Evolutionary conservation across 1,140 invertebrate species (phyloP).

Genomic region (Ooceraea biroi): DNA sequence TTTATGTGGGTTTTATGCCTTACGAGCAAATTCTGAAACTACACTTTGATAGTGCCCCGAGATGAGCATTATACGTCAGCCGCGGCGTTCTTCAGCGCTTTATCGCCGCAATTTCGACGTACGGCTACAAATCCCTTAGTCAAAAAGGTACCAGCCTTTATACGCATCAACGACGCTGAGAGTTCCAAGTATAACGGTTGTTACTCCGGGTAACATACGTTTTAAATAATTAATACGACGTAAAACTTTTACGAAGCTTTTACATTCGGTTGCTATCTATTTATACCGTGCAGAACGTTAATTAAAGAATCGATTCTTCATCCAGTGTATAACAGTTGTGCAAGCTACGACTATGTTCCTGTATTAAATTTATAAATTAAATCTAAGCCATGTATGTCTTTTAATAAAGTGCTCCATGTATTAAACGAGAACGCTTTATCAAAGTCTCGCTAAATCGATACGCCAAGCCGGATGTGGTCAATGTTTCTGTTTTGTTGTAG

Average conservation of each 20-base stretch:
- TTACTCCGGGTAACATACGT: not conserved
- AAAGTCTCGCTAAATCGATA: constrained; percentile 5
- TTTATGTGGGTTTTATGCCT: constrained; percentile 82
- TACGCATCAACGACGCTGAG: not conserved
- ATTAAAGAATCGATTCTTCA: constrained; percentile 3
- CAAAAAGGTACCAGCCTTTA: constrained; percentile 31
- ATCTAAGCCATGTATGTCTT: not conserved
- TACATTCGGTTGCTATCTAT: not conserved
- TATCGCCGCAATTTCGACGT: constrained; percentile 72
- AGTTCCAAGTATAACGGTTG: not conserved
- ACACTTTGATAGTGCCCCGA: constrained; percentile 68
- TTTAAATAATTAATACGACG: constrained; percentile 3
- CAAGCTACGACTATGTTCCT: not conserved
- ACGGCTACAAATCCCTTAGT: constrained; percentile 57
- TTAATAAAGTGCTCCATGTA: not conserved
- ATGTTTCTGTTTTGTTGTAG: not conserved
- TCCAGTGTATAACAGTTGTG: not conserved
- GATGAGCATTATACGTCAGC: constrained; percentile 73
- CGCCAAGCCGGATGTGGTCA: not conserved
- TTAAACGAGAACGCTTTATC: not conserved
- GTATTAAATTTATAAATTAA: constrained; percentile 10
- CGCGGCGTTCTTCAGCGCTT: constrained; percentile 72
- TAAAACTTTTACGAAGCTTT: not conserved
- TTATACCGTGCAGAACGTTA: not conserved
- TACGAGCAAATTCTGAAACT: constrained; percentile 81